Evolutionary conservation across 2,113 vertebrate genomes (phyloP), one percentile per base, ranked within the genome.

Genomic region (Poeciliopsis occidentalis): DNA sequence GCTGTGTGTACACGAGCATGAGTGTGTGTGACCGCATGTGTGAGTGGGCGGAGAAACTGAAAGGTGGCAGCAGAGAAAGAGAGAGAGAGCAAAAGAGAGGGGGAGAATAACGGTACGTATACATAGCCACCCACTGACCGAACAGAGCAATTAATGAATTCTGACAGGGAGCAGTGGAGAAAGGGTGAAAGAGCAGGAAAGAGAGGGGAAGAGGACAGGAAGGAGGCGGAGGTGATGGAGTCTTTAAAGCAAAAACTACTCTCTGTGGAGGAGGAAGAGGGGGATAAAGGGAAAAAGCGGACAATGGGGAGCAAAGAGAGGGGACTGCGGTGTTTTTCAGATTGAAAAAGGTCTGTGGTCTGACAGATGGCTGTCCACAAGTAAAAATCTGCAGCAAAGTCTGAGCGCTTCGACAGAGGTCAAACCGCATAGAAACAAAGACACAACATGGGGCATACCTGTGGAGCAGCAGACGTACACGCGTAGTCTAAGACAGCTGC

Each of bases 381-480:
- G 51, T n/a, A n/a, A 24, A 37, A 57, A 57, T 57, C 51, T 57
- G 7, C 24, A 57, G 22, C 24, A 57, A 24, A 57, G 22, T 57
- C 51, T 24, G 17, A 57, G 7, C 22, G 2, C 6, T n/a, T 19
- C 51, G 10, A 79, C 80, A 81, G 76, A 87, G 79, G 73, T 65
- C 51, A 57, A 54, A 57, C 22, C 17, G 3, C 24, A 24, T 22
- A 54, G 2, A 24, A 19, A 54, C 51, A 57, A n/a, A 57, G 22
- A 57, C 5, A 57, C 8, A 57, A 8, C 51, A 57, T 3, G 8
- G 51, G 24, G 8, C 95, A 94, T 84, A 98, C 97, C 96, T 87
- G 96, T 96, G 86, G 96, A 93, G 34, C 97, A 99, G 95, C 97
- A 99, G 86, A 99, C 97, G 3, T 97, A 98, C 82, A 99, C 97